These are phyloP conservation scores for Lophotis ruficrista DNA, from an alignment of 2,113 vertebrate species.

Conservation along the genomic window DNA sequence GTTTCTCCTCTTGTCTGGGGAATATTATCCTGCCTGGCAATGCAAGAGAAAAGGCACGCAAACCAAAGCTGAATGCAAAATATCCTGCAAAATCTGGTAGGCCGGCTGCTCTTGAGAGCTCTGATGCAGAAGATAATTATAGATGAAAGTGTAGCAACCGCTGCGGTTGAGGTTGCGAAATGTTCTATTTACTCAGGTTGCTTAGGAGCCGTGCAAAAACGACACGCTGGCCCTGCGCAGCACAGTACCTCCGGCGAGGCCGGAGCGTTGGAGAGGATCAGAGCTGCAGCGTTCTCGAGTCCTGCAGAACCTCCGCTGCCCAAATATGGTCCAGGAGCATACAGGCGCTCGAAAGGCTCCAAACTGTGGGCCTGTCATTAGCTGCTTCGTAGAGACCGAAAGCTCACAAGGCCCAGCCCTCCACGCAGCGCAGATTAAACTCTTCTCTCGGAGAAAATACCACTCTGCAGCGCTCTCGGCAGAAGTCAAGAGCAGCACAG, in stretches of 20 bases:
- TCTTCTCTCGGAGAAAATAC: not conserved
- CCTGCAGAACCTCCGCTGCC: not conserved
- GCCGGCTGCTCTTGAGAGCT: not conserved
- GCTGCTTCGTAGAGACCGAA: rapidly evolving
- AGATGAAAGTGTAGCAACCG: not conserved
- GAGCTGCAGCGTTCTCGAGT: not conserved
- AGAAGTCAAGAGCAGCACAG: not conserved
- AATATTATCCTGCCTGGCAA: not conserved
- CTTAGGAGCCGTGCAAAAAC: not conserved
- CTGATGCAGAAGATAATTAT: slow-evolving; percentile 18
- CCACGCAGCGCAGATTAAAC: rapidly evolving
- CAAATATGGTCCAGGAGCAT: slow-evolving; percentile 10
- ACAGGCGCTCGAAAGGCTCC: not conserved
- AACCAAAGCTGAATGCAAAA: not conserved
- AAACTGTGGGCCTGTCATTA: rapidly evolving
- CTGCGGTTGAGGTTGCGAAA: not conserved
- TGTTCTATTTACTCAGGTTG: slow-evolving; percentile 40
- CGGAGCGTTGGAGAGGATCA: not conserved
- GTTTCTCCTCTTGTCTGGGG: not conserved
- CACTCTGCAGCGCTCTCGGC: not conserved
- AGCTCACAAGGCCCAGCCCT: not conserved
- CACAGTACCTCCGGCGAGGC: not conserved
- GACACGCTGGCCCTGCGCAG: not conserved
- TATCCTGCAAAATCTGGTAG: not conserved
- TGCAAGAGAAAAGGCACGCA: not conserved